Conservation (phyloP, 37 sponge, comb jelly and placozoan species). For the Ephydatia muelleri region DNA sequence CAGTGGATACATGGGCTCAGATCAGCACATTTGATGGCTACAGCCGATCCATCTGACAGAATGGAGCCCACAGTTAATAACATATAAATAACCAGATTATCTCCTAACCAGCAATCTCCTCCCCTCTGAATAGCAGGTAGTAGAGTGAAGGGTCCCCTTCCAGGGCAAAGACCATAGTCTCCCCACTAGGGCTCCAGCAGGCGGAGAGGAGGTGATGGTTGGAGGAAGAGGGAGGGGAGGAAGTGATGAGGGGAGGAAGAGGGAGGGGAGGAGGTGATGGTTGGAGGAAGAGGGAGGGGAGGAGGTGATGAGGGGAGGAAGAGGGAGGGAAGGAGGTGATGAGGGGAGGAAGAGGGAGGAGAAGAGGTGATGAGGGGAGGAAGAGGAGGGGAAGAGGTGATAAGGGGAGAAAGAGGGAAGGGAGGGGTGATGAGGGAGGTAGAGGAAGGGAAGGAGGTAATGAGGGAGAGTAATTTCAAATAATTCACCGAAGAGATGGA, state of each 20-base stretch:
- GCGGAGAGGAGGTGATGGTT: background rate
- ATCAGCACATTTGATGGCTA: constrained; percentile 74
- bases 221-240: too few relatives aligned
- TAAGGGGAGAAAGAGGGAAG: too few relatives aligned
- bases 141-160: constrained; percentile 71
- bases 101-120: constrained; percentile 20
- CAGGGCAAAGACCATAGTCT: constrained; percentile 73
- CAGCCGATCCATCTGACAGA: constrained; percentile 10
- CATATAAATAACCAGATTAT: background rate
- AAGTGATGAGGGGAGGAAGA: too few relatives aligned
- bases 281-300: too few relatives aligned
- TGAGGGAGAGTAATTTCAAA: too few relatives aligned
- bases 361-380: too few relatives aligned
- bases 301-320: background rate
- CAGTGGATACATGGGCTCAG: constrained; percentile 21
- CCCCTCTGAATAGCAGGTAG: constrained; percentile 53
- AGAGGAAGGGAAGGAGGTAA: too few relatives aligned
- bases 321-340: background rate
- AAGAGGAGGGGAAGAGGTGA: too few relatives aligned
- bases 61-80: background rate
- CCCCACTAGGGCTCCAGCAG: constrained; percentile 79
- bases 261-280: too few relatives aligned
- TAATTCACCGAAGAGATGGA: too few relatives aligned
- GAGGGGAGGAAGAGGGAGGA: too few relatives aligned
- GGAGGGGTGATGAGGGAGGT: background rate